These are phyloP conservation scores for Sarcophaga bullata DNA, from an alignment of 1,140 invertebrate species.

Conservation along the genomic window DNA sequence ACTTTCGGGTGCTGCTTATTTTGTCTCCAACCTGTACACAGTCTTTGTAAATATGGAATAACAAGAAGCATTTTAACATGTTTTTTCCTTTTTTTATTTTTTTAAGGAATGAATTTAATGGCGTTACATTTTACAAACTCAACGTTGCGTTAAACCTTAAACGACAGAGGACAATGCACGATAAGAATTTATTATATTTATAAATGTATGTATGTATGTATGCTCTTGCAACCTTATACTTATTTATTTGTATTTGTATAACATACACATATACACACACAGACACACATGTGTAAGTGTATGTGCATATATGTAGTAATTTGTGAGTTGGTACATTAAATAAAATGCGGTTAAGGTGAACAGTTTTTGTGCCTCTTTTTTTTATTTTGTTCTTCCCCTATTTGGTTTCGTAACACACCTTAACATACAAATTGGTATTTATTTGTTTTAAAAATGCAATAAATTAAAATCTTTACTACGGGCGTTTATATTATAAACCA, in stretches of 20 bases:
- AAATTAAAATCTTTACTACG: background rate
- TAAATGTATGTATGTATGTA: conserved; percentile 9
- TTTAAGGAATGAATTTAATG: conserved; percentile 11
- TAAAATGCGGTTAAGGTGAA: background rate
- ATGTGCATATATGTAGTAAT: background rate
- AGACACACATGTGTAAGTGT: no score
- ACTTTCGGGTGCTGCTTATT: background rate
- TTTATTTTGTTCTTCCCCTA: background rate
- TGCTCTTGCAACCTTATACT: background rate
- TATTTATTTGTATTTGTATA: no score
- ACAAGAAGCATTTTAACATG: conserved; percentile 4
- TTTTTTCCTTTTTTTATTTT: background rate
- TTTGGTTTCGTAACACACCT: no score
- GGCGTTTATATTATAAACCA: no score
- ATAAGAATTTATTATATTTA: conserved; percentile 15
- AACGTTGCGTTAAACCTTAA: conserved; percentile 23
- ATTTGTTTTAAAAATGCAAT: conserved; percentile 11
- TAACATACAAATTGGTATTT: background rate
- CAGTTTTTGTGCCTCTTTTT: background rate
- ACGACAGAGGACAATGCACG: conserved; percentile 25
- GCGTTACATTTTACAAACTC: conserved; percentile 18
- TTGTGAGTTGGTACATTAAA: background rate
- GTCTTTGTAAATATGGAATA: background rate
- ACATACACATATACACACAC: no score
- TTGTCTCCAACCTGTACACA: background rate